A percentile compares a stretch with the other conserved stretches of the same genome.
Evolutionary conservation across 2,797 vertebrate genomes (phyloP).

Genomic region (Acomys russatus): DNA sequence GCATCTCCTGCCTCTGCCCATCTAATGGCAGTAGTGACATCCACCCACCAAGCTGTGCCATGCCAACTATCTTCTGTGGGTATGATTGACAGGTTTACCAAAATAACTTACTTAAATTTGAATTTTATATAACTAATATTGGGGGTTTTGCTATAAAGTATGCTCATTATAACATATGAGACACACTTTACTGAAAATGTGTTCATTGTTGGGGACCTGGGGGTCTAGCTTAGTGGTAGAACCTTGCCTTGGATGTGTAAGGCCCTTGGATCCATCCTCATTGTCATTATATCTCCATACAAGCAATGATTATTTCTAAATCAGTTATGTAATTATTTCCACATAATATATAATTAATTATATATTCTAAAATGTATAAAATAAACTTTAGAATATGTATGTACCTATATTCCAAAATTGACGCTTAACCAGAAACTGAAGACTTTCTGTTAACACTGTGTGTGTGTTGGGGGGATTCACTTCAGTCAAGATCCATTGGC

Average conservation of each 20-base stretch:
- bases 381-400: background rate
- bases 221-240: background rate
- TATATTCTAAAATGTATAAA: background rate
- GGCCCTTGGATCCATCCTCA: background rate
- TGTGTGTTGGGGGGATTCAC: background rate
- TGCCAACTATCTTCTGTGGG: background rate
- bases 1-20: no score
- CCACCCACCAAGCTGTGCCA: no score
- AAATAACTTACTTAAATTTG: background rate
- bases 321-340: background rate
- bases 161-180: background rate
- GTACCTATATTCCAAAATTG: background rate
- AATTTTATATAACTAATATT: background rate
- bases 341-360: background rate
- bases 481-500: background rate
- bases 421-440: background rate
- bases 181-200: background rate
- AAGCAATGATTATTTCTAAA: background rate
- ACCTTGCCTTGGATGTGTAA: background rate
- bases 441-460: background rate
- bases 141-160: background rate
- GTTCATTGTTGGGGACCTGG: background rate
- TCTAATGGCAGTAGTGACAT: rapidly evolving
- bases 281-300: background rate
- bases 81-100: background rate